Evolutionary conservation across 2,797 vertebrate species (phyloP).

Genomic region (Propithecus deckenii): DNA sequence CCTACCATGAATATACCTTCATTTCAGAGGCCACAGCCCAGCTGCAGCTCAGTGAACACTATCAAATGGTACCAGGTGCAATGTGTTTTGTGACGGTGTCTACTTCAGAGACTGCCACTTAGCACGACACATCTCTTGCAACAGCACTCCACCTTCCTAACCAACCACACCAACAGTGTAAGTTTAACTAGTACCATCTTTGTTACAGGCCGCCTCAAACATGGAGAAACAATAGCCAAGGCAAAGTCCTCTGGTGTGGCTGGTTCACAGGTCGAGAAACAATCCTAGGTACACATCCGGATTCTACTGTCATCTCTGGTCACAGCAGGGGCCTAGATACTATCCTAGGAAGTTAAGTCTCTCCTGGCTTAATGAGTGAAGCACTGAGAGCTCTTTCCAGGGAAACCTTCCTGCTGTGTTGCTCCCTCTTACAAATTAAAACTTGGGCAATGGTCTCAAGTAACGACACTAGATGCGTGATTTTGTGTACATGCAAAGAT

Average conservation of each 20-base stretch:
- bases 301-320: background rate
- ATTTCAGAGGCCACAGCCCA: background rate
- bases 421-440: background rate
- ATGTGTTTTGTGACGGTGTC: fast-evolving
- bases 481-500: fast-evolving
- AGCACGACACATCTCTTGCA: background rate
- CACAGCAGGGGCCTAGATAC: background rate
- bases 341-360: background rate
- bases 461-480: background rate
- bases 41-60: background rate
- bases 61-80: background rate
- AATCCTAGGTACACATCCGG: background rate
- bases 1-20: background rate
- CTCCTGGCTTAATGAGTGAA: background rate
- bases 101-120: background rate
- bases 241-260: background rate
- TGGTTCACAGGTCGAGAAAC: background rate
- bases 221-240: background rate
- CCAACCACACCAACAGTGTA: background rate
- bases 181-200: background rate
- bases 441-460: background rate
- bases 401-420: background rate
- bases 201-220: background rate
- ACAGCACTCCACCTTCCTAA: background rate
- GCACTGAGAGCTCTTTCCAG: background rate